A percentile compares a stretch with the other conserved stretches of the same genome.
Evolutionary conservation across 2,797 vertebrate genomes (phyloP).

Genomic region (Ataeniobius toweri): DNA sequence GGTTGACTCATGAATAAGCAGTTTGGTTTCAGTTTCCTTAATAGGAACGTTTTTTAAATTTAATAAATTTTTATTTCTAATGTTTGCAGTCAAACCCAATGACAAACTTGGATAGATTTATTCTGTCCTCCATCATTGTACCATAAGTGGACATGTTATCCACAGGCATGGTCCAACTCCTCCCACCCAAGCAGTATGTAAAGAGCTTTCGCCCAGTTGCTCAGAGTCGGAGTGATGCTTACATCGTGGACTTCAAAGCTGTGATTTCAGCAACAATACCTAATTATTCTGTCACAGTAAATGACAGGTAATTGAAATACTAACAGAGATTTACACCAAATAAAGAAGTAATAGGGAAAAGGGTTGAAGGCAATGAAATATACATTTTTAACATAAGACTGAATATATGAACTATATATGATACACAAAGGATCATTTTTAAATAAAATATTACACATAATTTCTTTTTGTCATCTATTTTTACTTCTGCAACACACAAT

Average conservation of each 20-base stretch:
- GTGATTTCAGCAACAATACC: not conserved
- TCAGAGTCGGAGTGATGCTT: not conserved
- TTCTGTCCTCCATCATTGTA: not conserved
- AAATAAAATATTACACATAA: not conserved
- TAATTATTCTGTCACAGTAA: not conserved
- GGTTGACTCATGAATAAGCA: constrained; percentile 12
- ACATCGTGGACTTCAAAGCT: not conserved
- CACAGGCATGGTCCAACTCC: not conserved
- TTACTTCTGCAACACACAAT: too few relatives aligned
- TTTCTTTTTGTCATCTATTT: not conserved
- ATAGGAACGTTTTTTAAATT: not conserved
- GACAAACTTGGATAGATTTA: not conserved
- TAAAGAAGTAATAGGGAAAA: not conserved
- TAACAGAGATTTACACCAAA: not conserved
- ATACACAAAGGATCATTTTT: not conserved
- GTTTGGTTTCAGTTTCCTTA: not conserved
- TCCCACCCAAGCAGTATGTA: not conserved
- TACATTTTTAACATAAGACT: not conserved
- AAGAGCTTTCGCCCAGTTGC: not conserved
- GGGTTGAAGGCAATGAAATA: not conserved
- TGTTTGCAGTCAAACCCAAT: not conserved
- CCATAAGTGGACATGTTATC: not conserved
- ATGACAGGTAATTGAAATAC: not conserved
- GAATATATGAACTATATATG: not conserved
- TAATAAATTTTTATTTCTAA: not conserved